Evolutionary conservation across 2,888 invertebrate genomes (phyloP), one percentile per base, ranked within the genome.

Genomic region (Cephus runcator): DNA sequence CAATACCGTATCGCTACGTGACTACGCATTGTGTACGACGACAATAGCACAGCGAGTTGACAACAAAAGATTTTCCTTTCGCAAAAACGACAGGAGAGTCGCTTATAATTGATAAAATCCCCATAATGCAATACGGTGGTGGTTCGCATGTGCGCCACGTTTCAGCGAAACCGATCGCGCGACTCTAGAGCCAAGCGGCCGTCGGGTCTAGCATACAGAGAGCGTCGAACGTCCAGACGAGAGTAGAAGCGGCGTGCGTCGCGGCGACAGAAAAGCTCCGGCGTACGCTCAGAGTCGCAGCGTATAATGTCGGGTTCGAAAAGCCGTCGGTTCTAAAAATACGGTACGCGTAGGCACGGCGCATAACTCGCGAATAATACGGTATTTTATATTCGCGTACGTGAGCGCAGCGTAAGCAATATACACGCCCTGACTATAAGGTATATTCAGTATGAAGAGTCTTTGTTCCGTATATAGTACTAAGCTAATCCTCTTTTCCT

Each of bases 331-430:
- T 71, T 71, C 71, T 71, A 71, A 71, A 71, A 71, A 71, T 71
- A 71, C 71, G 71, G 33, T 34, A 34, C 71, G 71, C 71, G 71
- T 33, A 71, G 34, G 80, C 82, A 84, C 83, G 82, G 79, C 76
- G 82, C 83, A 84, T 87, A 87, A 85, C 85, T 86, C 82, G 86
- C 83, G 84, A 87, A 87, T 87, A 87, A 87, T 85, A 80, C 81
- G 80, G 84, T 86, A 86, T 87, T 85, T 85, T 85, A 73, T 35
- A 73, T 73, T 73, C 35, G 35, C 34, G 76, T 71, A 71, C 71
- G 40, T 73, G 73, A 34, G 30, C 71, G 73, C 31, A 69, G 34
- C 75, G 23, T 75, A 69, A 75, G 34, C 71, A 71, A 71, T 23
- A 23, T 34, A 34, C 31, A 71, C 71, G 71, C 71, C 34, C 31